Base-by-base conservation (phyloP, 1,140 invertebrate genomes). In the Melipona quadrifasciata region DNA sequence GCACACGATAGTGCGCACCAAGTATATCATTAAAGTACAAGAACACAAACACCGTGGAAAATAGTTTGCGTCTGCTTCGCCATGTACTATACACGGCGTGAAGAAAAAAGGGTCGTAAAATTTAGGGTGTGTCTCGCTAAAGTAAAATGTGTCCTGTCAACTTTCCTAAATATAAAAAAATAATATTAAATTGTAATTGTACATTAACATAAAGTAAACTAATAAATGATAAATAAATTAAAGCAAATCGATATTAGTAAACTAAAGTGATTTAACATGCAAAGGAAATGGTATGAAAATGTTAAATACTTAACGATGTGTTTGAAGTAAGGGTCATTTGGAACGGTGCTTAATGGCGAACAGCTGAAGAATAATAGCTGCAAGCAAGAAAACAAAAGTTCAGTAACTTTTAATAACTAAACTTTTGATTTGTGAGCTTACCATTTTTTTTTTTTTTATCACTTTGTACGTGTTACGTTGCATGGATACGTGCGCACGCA, bases 41-140 rank as follows among this genome's bases (percentile, higher is more conserved):
- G 65, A 85, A 85, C 83, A 81, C n/a, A 79, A 55, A 53, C 53
- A 77, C 70, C 70, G 78, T 57, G 68, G 64, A 88, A 87, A 89
- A 80, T 68, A 71, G 80, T 88, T 87, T 61, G 58, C 79, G n/a
- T 57, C 53, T 87, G 16, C 19, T 27, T 57, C 2, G 2, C 27
- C 68, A 4, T 2, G 24, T 53, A 53, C 51, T 31, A 10, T 24
- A 61, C 19, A 47, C 0, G 21, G 47, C 55, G 27, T 47, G 24
- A 64, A 65, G 27, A 58, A 47, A 74, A 76, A 58, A 55, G 53
- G 31, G 31, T 2, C 1, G 21, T 12, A 24, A 74, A 55, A 14
- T 68, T 39, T 34, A 21, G 19, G 4, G 11, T 34, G 1, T 39
- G 8, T 27, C 16, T 39, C 19, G 21, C 19, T 34, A 14, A 68